A percentile compares a stretch with the other conserved stretches of the same genome.
Evolutionary conservation across 2,797 vertebrate species (phyloP).

Genomic region (Phoxinus dragarum): DNA sequence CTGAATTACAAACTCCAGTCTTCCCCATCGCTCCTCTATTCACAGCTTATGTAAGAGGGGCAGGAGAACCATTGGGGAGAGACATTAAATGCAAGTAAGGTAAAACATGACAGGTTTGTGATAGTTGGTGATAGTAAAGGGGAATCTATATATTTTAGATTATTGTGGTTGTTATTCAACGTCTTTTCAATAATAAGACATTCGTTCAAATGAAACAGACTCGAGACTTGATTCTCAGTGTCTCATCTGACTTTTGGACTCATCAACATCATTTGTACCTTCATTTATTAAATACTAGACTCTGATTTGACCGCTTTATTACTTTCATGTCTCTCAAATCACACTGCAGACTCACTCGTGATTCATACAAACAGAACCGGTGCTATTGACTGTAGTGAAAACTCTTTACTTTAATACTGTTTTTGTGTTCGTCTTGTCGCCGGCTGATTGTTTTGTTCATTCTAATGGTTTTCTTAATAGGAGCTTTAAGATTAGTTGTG

Average conservation of each 20-base stretch:
- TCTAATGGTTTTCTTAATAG: neutral
- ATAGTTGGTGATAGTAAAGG: neutral
- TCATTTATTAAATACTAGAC: neutral
- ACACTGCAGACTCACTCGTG: neutral
- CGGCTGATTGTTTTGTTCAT: neutral
- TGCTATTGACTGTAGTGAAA: neutral
- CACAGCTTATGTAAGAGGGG: neutral
- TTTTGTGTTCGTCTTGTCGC: neutral
- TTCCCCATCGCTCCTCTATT: constrained; percentile 11
- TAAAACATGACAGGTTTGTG: neutral
- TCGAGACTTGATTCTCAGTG: neutral
- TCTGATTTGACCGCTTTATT: neutral
- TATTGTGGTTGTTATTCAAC: neutral
- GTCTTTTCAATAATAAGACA: neutral
- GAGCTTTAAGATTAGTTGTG: neutral
- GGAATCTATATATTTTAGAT: neutral
- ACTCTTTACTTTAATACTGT: neutral
- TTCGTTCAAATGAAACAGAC: neutral
- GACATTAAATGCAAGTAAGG: neutral
- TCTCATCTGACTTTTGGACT: neutral
- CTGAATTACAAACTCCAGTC: constrained; percentile 1
- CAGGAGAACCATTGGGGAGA: neutral
- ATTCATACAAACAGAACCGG: neutral
- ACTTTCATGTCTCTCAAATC: neutral
- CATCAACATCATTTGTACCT: neutral